These are phyloP conservation scores for Brachystomella parvula DNA, from an alignment of 1,140 invertebrate species.

Conservation along the genomic window DNA sequence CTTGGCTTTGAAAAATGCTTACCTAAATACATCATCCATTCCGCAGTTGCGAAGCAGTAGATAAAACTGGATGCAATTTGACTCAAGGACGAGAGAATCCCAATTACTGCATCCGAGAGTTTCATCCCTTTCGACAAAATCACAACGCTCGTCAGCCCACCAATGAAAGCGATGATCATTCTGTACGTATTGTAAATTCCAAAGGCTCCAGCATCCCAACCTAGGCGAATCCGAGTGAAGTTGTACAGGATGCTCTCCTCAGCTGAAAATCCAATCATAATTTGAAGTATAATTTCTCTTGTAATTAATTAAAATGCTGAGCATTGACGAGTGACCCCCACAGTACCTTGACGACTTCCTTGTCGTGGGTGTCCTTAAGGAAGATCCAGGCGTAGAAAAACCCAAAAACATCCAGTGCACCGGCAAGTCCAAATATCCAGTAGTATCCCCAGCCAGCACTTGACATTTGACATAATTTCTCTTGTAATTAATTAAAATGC, in stretches of 20 bases:
- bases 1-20: constrained; percentile 29
- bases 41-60: constrained; percentile 66
- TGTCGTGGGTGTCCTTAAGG: not conserved
- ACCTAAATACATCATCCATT: constrained; percentile 71
- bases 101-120: constrained; percentile 59
- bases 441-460: constrained; percentile 14
- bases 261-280: constrained; percentile 17
- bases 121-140: constrained; percentile 19
- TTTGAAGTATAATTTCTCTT: no score
- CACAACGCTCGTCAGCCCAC: constrained; percentile 27
- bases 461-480: constrained; percentile 23
- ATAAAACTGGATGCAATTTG: constrained; percentile 72
- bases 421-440: constrained; percentile 34
- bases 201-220: constrained; percentile 24
- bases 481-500: no score
- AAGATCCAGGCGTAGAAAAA: constrained; percentile 24
- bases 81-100: constrained; percentile 68
- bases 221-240: constrained; percentile 23
- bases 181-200: constrained; percentile 25
- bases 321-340: no score
- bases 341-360: constrained; percentile 30
- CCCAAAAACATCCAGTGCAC: constrained; percentile 22
- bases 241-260: constrained; percentile 24
- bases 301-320: no score
- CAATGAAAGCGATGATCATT: constrained; percentile 30